Evolutionary conservation across 2,113 vertebrate species (phyloP).

Genomic region (Trochalopteron elliotii): DNA sequence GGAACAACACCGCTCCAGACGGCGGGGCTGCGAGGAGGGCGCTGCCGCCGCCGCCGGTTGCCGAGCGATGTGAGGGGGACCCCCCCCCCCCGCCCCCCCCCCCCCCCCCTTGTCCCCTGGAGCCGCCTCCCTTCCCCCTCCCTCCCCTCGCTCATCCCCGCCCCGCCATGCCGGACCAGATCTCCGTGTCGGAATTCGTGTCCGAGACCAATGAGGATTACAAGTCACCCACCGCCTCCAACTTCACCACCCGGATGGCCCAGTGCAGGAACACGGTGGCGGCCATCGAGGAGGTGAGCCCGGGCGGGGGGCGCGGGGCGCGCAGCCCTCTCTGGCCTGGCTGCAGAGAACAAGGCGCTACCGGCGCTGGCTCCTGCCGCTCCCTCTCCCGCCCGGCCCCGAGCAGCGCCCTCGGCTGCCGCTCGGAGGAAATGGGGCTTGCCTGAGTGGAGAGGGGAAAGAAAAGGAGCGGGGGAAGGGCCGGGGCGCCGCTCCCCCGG

Average conservation of each 20-base stretch:
- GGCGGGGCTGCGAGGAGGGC: neutral
- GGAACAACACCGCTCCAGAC: constrained; percentile 14
- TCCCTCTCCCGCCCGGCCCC: neutral
- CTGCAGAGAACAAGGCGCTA: constrained; percentile 40
- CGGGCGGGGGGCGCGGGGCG: neutral
- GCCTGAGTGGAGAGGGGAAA: neutral
- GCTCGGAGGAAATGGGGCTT: constrained; percentile 9
- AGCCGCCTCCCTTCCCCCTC: constrained; percentile 2
- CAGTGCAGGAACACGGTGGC: constrained; percentile 90
- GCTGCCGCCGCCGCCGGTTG: constrained; percentile 19
- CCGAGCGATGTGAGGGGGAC: constrained; percentile 26
- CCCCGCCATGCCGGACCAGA: constrained; percentile 87
- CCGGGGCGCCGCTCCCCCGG: neutral
- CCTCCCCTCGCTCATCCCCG: constrained; percentile 14
- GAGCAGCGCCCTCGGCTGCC: constrained; percentile 31
- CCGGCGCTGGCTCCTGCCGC: constrained; percentile 7
- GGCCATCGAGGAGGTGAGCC: constrained; percentile 89
- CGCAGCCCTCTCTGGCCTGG: constrained; percentile 29
- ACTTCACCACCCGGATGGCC: constrained; percentile 89
- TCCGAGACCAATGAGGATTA: constrained; percentile 93
- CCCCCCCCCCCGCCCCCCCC: neutral
- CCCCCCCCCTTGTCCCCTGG: neutral
- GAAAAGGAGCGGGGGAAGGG: neutral
- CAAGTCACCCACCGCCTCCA: constrained; percentile 93
- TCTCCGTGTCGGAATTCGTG: constrained; percentile 90